A percentile compares a stretch with the other conserved stretches of the same genome.
Conservation (phyloP, 2,113 vertebrate species). For the Antechinus stuartii region DNA sequence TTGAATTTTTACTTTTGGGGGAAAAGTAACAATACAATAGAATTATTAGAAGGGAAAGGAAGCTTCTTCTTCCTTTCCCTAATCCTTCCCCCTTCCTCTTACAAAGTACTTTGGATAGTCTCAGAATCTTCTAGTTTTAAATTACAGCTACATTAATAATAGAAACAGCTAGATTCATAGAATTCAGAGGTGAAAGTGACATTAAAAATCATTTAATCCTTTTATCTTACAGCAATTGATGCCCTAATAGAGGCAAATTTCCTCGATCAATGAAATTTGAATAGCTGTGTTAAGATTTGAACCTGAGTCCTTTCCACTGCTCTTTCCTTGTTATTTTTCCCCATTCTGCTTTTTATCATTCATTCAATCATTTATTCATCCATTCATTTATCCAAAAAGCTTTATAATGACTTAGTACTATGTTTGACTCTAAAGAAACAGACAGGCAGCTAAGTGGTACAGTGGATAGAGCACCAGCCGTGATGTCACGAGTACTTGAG, state of each 20-base stretch:
- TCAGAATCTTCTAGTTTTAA: slow-evolving; percentile 29
- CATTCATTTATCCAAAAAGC: neutral
- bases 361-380: neutral
- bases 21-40: neutral
- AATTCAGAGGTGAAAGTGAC: neutral
- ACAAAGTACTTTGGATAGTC: neutral
- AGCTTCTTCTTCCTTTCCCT: neutral
- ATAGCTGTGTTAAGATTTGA: neutral
- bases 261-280: neutral
- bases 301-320: neutral
- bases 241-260: neutral
- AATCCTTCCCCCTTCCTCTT: neutral
- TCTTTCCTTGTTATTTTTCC: neutral
- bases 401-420: neutral
- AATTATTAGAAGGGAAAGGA: neutral
- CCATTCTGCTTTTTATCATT: neutral
- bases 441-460: neutral
- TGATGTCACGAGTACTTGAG: too few species aligned
- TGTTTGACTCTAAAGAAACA: neutral
- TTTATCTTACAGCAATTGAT: neutral
- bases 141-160: neutral
- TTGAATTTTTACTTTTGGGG: slow-evolving; percentile 16
- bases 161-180: slow-evolving; percentile 24
- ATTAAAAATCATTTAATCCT: neutral
- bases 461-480: too few species aligned